phyloP scores from a whole-genome alignment of 2,888 invertebrate species.

The Diaperis boleti region DNA sequence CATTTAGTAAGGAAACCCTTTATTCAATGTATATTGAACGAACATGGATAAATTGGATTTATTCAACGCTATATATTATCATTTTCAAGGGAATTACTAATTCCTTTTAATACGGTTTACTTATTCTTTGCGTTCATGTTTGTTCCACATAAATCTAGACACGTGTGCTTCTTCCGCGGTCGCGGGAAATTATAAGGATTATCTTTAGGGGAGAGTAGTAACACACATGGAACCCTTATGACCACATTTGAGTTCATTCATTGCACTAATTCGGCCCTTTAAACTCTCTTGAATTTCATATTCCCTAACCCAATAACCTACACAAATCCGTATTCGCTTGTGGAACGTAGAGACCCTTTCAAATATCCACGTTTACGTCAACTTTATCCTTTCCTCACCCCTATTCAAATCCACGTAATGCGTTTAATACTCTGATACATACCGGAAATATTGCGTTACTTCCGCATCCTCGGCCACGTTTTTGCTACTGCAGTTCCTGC shows the following conservation, averaged over 20 bases:
- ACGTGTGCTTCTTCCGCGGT: constrained; percentile 39
- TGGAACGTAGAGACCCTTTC: constrained; percentile 31
- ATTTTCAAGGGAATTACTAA: too few species aligned
- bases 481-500: too few species aligned
- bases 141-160: constrained; percentile 38
- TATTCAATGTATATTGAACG: too few species aligned
- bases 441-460: constrained; percentile 32
- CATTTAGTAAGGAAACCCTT: too few species aligned
- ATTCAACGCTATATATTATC: too few species aligned
- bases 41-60: too few species aligned
- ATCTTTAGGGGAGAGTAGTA: constrained; percentile 16
- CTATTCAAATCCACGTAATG: constrained; percentile 36
- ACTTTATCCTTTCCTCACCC: constrained; percentile 35
- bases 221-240: constrained; percentile 11
- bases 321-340: constrained; percentile 34
- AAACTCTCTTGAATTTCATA: constrained; percentile 32
- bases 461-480: constrained; percentile 18
- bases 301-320: constrained; percentile 39
- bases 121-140: constrained; percentile 39
- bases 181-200: constrained; percentile 34
- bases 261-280: constrained; percentile 39
- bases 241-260: constrained; percentile 30
- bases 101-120: too few species aligned
- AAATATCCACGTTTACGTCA: constrained; percentile 40
- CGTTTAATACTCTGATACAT: constrained; percentile 35